Conservation (phyloP, 2,113 vertebrate genomes). For the Phalacrocorax aristotelis region DNA sequence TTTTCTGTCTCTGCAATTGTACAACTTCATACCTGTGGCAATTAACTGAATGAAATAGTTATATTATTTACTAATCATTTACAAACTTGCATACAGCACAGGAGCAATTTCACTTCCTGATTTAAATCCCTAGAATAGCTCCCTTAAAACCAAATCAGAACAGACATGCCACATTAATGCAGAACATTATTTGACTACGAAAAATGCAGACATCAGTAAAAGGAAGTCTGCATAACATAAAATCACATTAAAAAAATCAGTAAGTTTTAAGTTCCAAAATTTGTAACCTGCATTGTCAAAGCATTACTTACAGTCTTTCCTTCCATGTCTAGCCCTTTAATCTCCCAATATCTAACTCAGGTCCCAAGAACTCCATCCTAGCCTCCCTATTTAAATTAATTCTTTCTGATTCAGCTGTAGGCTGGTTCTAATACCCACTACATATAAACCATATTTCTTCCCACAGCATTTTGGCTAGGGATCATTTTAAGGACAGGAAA, state of each 20-base stretch:
- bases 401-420: neutral
- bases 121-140: neutral
- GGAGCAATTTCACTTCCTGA: neutral
- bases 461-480: neutral
- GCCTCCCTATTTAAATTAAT: neutral
- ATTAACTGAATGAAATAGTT: neutral
- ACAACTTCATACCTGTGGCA: neutral
- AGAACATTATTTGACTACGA: constrained; percentile 11
- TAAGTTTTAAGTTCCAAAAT: neutral
- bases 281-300: neutral
- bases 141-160: constrained; percentile 24
- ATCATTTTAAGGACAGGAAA: neutral
- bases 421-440: neutral
- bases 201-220: neutral
- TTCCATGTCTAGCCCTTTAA: neutral
- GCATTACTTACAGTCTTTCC: neutral
- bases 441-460: neutral
- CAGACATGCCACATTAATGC: neutral
- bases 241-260: constrained; percentile 21
- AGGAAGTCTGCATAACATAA: constrained; percentile 3
- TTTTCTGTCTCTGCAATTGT: neutral
- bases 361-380: neutral
- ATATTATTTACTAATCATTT: constrained; percentile 10
- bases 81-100: neutral
- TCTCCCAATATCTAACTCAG: neutral